Base-by-base conservation (phyloP, 2,113 vertebrate genomes). In the Chitala chitala region DNA sequence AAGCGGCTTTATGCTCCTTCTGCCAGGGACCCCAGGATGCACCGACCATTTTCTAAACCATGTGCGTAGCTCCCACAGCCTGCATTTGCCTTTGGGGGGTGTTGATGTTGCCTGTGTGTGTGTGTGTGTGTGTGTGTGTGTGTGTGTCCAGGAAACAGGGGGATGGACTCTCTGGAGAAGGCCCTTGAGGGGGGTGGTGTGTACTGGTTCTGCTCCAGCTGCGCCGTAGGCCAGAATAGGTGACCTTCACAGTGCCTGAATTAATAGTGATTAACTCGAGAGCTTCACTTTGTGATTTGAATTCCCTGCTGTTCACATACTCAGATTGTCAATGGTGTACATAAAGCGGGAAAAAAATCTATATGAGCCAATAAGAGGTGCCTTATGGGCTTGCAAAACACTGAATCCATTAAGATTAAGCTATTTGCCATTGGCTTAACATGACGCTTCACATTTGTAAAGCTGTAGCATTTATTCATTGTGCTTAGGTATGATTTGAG, bases 211-310 rank as follows among this genome's bases (percentile, higher is more conserved):
- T 53, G 63, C 31, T 69, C 48, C 48, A 48, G 54, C 29, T 73
- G 38, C 66, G 55, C 75, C 56, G 26, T 24, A 48, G 80, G 76
- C 77, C 74, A 78, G 26, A 40, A 53, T 63, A 75, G 76, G 76
- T 84, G 84, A 84, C 82, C 82, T 84, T 83, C 76, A 78, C 64
- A 77, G 73, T 75, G 76, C 75, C 78, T 76, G 76, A 80, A 77
- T 80, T 79, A 80, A 82, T 78, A 83, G 78, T 58, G 78, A 84
- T 83, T 82, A 84, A 82, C 71, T 75, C 24, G 36, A 73, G 46
- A 42, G 75, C 77, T 78, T 56, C 69, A 54, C 68, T 73, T 51
- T 68, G 70, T 63, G 68, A 77, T 66, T 73, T 44, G 66, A 42
- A 66, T 65, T 44, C 66, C 68, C 64, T 46, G 26, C n/a, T 42